Evolutionary conservation across 2,888 invertebrate genomes (phyloP).

Genomic region (Glyphotaelius pellucidus): DNA sequence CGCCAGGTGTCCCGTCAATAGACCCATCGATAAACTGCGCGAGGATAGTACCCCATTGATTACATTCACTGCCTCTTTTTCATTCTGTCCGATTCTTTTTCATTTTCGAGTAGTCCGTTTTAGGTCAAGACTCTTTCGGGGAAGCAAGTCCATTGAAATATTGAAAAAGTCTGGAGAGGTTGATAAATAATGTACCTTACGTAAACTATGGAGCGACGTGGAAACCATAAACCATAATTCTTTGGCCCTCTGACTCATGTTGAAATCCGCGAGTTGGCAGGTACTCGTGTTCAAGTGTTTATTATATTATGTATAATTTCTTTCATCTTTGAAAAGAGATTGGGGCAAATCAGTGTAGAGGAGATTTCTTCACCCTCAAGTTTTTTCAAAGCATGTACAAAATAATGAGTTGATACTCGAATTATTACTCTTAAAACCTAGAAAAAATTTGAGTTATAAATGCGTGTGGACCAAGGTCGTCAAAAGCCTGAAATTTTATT

Average conservation of each 20-base stretch:
- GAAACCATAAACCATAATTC: not conserved
- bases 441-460: not conserved
- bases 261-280: not conserved
- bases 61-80: conserved; percentile 31
- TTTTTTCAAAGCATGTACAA: not conserved
- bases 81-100: not conserved
- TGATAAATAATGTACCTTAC: not conserved
- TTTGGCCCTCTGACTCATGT: not conserved
- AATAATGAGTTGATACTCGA: not conserved
- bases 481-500: not conserved
- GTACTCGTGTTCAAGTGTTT: not conserved
- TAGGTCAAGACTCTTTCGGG: conserved; percentile 38
- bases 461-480: not conserved
- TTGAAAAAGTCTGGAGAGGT: conserved; percentile 25
- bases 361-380: not conserved
- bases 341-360: not conserved
- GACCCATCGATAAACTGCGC: not conserved
- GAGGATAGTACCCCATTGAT: not conserved
- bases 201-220: not conserved
- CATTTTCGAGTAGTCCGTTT: not conserved
- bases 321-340: not conserved
- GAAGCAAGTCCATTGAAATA: conserved; percentile 36
- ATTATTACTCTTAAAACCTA: too few relatives aligned
- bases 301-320: not conserved
- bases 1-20: not conserved